Conservation (phyloP, 2,888 invertebrate species). For the Hemithea aestivaria region DNA sequence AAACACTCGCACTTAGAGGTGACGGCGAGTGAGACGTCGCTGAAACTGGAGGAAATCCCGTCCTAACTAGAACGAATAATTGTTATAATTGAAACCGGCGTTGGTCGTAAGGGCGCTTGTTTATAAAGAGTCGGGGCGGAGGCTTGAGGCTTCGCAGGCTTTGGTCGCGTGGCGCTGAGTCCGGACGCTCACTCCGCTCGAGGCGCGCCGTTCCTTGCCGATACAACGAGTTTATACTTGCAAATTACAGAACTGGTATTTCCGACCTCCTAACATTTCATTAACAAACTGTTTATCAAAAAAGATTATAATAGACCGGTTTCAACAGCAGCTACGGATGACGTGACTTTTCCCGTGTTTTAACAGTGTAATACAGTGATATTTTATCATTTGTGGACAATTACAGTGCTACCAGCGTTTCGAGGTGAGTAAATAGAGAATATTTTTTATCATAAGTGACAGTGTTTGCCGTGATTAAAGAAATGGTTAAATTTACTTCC, state of each 20-base stretch:
- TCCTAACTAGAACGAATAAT: conserved; percentile 66
- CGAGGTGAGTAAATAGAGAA: conserved; percentile 32
- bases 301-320: conserved; percentile 1
- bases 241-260: too few relatives aligned
- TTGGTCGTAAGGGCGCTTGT: conserved; percentile 54
- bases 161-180: conserved; percentile 35
- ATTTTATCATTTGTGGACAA: conserved; percentile 28
- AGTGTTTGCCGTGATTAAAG: conserved; percentile 7
- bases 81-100: conserved; percentile 61
- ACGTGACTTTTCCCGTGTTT: conserved; percentile 17
- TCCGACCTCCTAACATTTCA: too few relatives aligned
- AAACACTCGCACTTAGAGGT: conserved; percentile 13
- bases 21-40: conserved; percentile 24
- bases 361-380: conserved; percentile 28
- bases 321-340: neutral
- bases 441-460: conserved; percentile 8
- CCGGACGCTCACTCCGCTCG: conserved; percentile 34
- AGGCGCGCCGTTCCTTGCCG: neutral
- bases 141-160: conserved; percentile 59
- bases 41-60: conserved; percentile 66
- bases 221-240: too few relatives aligned
- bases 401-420: conserved; percentile 25
- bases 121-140: conserved; percentile 52
- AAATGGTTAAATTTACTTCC: neutral
- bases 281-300: too few relatives aligned